Conservation (phyloP, 2,797 vertebrate genomes). For the Dromococcyx pavoninus region DNA sequence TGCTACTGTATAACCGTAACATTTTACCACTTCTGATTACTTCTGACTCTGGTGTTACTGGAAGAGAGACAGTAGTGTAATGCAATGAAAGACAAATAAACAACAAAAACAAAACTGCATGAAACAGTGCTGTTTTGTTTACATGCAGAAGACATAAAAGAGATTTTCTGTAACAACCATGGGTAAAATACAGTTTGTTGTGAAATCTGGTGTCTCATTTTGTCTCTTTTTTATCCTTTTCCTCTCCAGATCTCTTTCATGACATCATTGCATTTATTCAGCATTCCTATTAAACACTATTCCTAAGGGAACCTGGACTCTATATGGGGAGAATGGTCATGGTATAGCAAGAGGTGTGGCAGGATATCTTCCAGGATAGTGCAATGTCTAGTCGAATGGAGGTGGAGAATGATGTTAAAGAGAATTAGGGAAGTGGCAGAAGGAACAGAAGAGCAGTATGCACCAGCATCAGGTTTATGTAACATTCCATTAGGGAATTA, state of each 20-base stretch:
- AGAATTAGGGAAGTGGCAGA: neutral
- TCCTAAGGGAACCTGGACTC: neutral
- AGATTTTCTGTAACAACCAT: neutral
- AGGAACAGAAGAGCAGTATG: neutral
- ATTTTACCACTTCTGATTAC: neutral
- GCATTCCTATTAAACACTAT: neutral
- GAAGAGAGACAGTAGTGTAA: neutral
- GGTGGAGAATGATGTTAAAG: neutral
- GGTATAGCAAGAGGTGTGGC: neutral
- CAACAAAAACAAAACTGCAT: neutral
- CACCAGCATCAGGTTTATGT: neutral
- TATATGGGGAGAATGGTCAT: neutral
- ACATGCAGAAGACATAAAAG: neutral
- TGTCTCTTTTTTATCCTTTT: neutral
- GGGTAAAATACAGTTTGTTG: neutral
- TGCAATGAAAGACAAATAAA: neutral
- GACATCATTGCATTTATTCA: neutral
- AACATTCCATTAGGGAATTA: neutral
- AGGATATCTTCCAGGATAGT: neutral
- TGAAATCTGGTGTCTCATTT: neutral
- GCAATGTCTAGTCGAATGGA: neutral
- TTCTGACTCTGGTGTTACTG: neutral
- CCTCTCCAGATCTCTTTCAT: neutral
- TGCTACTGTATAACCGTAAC: neutral
- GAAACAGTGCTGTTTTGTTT: neutral